These are phyloP conservation scores for Aplysia californica DNA, from an alignment of 1,140 invertebrate species.

Conservation along the genomic window DNA sequence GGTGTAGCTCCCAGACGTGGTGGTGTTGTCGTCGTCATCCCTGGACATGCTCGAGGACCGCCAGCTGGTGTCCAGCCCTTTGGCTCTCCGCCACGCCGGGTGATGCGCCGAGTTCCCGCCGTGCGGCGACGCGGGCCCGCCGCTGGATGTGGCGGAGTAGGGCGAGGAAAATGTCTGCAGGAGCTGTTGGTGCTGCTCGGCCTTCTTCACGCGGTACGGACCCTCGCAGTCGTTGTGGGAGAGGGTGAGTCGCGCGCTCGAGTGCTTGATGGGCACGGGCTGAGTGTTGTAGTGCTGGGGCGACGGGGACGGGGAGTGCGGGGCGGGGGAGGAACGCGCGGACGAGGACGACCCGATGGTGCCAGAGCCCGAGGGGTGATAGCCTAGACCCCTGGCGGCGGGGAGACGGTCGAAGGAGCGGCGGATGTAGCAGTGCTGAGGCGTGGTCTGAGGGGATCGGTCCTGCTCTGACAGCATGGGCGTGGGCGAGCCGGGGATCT, in stretches of 20 bases:
- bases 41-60: neutral
- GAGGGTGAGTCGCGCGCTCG: neutral
- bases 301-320: neutral
- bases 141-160: neutral
- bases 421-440: neutral
- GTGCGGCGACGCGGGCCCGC: neutral
- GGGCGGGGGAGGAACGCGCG: neutral
- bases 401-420: neutral
- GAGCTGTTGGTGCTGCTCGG: neutral
- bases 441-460: neutral
- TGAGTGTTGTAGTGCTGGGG: neutral
- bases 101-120: neutral
- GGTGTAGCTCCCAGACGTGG: constrained; percentile 60
- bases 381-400: neutral
- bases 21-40: constrained; percentile 21
- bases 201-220: neutral
- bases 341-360: neutral
- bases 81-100: neutral
- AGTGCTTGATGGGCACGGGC: neutral
- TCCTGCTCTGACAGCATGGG: neutral
- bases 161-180: constrained; percentile 14
- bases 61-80: neutral
- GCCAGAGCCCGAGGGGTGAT: neutral
- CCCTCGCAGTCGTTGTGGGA: neutral
- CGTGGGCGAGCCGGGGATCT: constrained; percentile 8